phyloP scores from a whole-genome alignment of 2,888 invertebrate genomes.

The Coenonympha glycerion region DNA sequence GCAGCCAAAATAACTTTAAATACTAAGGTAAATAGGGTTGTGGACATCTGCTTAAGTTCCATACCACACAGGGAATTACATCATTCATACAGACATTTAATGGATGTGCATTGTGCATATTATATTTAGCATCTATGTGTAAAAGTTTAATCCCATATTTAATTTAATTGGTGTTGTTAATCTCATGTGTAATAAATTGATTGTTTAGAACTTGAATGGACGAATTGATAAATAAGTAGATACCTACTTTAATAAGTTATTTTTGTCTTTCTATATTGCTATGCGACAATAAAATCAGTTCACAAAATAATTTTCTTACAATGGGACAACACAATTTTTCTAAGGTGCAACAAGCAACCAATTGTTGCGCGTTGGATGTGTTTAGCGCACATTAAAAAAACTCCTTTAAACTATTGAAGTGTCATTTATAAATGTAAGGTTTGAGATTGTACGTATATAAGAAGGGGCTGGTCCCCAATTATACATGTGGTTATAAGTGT shows the following conservation, averaged over 20 bases:
- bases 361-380: too few species aligned
- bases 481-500: constrained; percentile 52
- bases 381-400: too few species aligned
- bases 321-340: too few species aligned
- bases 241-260: too few species aligned
- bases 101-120: too few species aligned
- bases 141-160: constrained; percentile 12
- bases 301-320: too few species aligned
- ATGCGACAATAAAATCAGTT: too few species aligned
- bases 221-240: too few species aligned
- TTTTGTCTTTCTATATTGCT: too few species aligned
- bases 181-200: constrained; percentile 47
- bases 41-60: neutral
- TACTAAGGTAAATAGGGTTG: neutral
- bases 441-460: constrained; percentile 43
- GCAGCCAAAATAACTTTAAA: neutral
- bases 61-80: too few species aligned
- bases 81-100: too few species aligned
- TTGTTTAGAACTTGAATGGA: constrained; percentile 31
- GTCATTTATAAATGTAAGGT: constrained; percentile 27
- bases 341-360: too few species aligned
- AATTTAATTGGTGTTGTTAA: constrained; percentile 48
- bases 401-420: neutral
- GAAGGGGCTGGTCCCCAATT: constrained; percentile 66
- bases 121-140: constrained; percentile 5